These are phyloP conservation scores for Agriopis aurantiaria DNA, from an alignment of 2,888 invertebrate genomes.

Conservation along the genomic window DNA sequence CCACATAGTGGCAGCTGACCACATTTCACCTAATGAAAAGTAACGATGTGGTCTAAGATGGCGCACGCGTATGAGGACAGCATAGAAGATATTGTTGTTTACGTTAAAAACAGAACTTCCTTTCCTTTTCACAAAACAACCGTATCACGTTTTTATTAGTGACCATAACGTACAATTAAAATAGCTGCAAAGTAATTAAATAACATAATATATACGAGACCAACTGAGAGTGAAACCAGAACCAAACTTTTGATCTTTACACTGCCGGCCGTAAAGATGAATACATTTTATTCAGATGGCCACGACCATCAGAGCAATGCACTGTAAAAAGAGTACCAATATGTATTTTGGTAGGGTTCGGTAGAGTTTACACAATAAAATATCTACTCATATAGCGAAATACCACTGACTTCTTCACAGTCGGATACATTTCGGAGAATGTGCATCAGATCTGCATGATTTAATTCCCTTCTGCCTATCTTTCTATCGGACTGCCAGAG, in stretches of 20 bases:
- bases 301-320: constrained; percentile 16
- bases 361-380: neutral
- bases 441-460: too few relatives aligned
- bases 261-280: constrained; percentile 52
- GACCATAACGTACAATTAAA: constrained; percentile 5
- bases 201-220: constrained; percentile 31
- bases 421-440: too few relatives aligned
- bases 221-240: constrained; percentile 56
- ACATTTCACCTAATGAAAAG: too few relatives aligned
- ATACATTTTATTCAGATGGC: constrained; percentile 43
- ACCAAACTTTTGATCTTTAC: constrained; percentile 55
- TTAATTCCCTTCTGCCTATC: too few relatives aligned
- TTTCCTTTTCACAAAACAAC: constrained; percentile 17
- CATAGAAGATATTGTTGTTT: too few relatives aligned
- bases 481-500: too few relatives aligned
- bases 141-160: neutral
- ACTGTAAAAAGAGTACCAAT: constrained; percentile 3
- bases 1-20: too few relatives aligned
- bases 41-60: too few relatives aligned
- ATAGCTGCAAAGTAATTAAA: constrained; percentile 15
- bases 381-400: too few relatives aligned
- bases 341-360: constrained; percentile 8
- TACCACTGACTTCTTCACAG: too few relatives aligned
- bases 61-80: too few relatives aligned
- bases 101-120: neutral